phyloP scores from a whole-genome alignment of 64 coral and sea anemone species.

The Catalaphyllia jardinei region DNA sequence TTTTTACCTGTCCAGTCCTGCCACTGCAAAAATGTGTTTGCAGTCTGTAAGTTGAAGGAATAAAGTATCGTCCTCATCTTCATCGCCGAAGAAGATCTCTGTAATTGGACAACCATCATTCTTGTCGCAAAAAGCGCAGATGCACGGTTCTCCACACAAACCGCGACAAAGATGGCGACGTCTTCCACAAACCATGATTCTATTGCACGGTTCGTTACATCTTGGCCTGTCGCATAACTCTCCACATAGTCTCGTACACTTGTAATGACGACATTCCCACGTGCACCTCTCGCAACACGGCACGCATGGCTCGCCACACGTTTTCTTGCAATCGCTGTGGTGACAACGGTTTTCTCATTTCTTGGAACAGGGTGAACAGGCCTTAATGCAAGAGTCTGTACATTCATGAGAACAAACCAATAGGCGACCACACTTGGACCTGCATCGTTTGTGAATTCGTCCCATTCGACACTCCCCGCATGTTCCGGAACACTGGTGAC shows the following conservation, averaged over 20 bases:
- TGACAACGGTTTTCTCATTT: conserved; percentile 44
- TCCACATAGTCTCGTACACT: conserved; percentile 43
- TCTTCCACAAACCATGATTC: not conserved
- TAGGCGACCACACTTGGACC: conserved; percentile 12
- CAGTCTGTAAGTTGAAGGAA: conserved; percentile 48
- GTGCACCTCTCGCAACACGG: conserved; percentile 15
- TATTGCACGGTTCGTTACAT: conserved; percentile 49
- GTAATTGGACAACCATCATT: conserved; percentile 28
- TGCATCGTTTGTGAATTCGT: conserved; percentile 52
- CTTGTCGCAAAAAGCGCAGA: conserved; percentile 52
- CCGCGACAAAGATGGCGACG: conserved; percentile 29
- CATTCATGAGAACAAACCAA: conserved; percentile 59
- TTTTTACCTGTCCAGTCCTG: conserved; percentile 27
- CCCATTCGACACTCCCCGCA: conserved; percentile 65
- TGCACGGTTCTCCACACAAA: conserved; percentile 61
- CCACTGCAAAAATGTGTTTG: conserved; percentile 44
- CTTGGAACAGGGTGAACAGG: conserved; percentile 44
- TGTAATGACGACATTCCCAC: conserved; percentile 58
- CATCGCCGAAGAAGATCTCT: conserved; percentile 27
- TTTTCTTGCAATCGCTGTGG: conserved; percentile 37
- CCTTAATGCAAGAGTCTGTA: not conserved
- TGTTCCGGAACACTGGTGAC: conserved; percentile 1
- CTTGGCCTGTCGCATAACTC: conserved; percentile 56
- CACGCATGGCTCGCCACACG: conserved; percentile 57
- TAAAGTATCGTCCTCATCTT: conserved; percentile 20